These are phyloP conservation scores for Petaurus breviceps DNA, from an alignment of 2,113 vertebrate species.

Conservation along the genomic window DNA sequence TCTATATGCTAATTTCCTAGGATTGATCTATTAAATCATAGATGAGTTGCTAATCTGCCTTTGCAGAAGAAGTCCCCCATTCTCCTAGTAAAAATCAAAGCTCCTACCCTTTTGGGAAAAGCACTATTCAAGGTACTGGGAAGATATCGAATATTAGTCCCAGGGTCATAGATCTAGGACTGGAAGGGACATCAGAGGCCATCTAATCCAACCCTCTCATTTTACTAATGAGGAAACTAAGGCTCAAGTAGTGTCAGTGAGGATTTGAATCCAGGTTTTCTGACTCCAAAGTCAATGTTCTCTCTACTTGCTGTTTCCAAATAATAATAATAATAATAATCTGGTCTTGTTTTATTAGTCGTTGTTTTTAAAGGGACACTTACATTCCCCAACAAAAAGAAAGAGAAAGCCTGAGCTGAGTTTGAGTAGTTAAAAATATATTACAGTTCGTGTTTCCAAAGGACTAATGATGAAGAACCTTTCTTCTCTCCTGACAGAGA, in stretches of 20 bases:
- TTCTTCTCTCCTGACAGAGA: background rate
- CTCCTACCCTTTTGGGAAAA: background rate
- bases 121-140: background rate
- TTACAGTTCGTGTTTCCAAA: background rate
- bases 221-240: background rate
- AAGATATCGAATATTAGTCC: background rate
- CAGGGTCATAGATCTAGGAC: background rate
- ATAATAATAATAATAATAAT: background rate
- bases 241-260: background rate
- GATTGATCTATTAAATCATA: background rate
- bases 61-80: background rate
- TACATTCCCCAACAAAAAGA: constrained; percentile 15
- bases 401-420: background rate
- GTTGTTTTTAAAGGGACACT: background rate
- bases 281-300: background rate
- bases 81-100: background rate
- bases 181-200: background rate
- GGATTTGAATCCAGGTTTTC: background rate
- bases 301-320: background rate
- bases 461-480: background rate
- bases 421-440: constrained; percentile 9
- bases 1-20: background rate
- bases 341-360: background rate
- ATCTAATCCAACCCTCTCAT: background rate
- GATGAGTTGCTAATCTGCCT: background rate